These are phyloP conservation scores for Mactra quadrangularis DNA, from an alignment of 1,140 invertebrate species.

Conservation along the genomic window DNA sequence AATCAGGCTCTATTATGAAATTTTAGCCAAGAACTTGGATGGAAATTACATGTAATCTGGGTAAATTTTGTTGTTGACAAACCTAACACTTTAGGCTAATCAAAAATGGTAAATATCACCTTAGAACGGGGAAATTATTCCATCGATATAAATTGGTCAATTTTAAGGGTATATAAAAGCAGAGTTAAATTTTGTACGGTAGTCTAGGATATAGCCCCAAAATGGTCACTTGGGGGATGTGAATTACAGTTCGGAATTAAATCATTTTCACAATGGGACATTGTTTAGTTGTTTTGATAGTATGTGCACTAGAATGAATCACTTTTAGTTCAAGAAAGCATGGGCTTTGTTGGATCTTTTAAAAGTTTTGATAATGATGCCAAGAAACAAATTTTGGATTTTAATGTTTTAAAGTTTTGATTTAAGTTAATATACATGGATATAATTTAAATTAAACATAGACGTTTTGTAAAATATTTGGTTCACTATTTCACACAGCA, in stretches of 20 bases:
- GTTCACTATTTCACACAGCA: no score
- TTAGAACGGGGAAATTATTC: constrained; percentile 73
- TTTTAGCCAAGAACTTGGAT: constrained; percentile 72
- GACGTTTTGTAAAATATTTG: no score
- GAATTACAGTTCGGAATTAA: background rate
- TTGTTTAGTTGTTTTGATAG: no score
- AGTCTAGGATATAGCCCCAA: constrained; percentile 27
- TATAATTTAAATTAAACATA: no score
- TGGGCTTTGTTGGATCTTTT: no score
- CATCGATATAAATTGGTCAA: constrained; percentile 74
- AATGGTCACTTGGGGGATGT: constrained; percentile 39
- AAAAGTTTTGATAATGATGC: no score
- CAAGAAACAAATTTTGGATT: no score
- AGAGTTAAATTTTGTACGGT: constrained; percentile 45
- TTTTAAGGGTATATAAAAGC: constrained; percentile 75
- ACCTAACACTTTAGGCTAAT: constrained; percentile 77
- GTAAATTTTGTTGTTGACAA: constrained; percentile 77
- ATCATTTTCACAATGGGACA: no score
- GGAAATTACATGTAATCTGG: constrained; percentile 78
- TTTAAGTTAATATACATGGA: no score
- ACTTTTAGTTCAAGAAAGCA: no score
- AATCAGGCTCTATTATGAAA: constrained; percentile 79
- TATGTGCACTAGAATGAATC: no score
- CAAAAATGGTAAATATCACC: constrained; percentile 74
- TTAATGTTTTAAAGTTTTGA: no score